Conservation (phyloP, 2,797 vertebrate species). For the Tamandua tetradactyla region DNA sequence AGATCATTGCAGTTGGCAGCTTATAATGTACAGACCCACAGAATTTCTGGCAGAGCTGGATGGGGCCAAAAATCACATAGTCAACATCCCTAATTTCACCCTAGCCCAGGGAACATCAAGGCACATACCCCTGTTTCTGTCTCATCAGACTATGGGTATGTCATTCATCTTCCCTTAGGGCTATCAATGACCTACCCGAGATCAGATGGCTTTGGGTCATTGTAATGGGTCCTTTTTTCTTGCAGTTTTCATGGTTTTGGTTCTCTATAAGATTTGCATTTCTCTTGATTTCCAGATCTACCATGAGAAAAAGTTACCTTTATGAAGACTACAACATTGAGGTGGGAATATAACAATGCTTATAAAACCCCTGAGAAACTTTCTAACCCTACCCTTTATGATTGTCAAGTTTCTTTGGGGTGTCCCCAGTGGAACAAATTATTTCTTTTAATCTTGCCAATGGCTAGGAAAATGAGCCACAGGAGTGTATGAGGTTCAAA, state of each 20-base stretch:
- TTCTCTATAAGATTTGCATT: constrained; percentile 13
- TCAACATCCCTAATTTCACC: background rate
- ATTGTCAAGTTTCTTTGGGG: constrained; percentile 9
- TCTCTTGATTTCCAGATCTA: background rate
- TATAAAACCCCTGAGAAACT: background rate
- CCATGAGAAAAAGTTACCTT: background rate
- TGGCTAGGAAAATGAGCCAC: constrained; percentile 32
- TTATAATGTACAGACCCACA: background rate
- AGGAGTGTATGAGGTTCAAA: constrained; percentile 16
- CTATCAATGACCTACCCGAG: background rate
- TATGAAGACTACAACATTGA: background rate
- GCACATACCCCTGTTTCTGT: background rate
- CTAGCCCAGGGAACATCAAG: background rate
- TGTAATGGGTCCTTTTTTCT: background rate
- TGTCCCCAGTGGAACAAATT: constrained; percentile 20
- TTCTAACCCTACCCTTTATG: background rate
- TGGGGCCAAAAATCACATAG: background rate
- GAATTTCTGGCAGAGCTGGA: background rate
- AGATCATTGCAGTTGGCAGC: background rate
- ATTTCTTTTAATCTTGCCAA: constrained; percentile 50
- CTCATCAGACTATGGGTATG: background rate
- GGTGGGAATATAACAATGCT: background rate
- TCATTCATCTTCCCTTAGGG: background rate
- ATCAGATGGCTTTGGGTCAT: background rate
- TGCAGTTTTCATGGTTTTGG: background rate